Conservation (phyloP, 1,140 invertebrate genomes). For the Apolygus lucorum region DNA sequence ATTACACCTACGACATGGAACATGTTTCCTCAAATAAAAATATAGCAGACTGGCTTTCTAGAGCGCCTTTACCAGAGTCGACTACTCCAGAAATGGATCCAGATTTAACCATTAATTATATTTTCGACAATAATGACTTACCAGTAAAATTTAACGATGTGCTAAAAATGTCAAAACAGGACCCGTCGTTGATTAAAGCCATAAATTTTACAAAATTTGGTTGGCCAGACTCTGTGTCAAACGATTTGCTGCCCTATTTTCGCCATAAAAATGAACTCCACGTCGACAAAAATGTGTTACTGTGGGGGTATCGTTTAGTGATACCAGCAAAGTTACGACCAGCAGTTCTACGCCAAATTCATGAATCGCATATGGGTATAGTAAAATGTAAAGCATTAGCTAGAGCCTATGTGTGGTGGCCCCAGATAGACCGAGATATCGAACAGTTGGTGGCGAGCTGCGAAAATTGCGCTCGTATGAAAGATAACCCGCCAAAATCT, state of each 20-base stretch:
- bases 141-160: not conserved
- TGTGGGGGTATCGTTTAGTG: not conserved
- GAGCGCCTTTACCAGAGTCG: not conserved
- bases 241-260: too few species aligned
- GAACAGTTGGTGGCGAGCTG: not conserved
- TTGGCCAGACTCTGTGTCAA: too few species aligned
- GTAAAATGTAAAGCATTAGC: not conserved
- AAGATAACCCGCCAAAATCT: not conserved
- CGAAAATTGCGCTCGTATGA: not conserved
- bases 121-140: not conserved
- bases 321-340: not conserved
- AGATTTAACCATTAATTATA: not conserved
- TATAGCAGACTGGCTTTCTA: not conserved
- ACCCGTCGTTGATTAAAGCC: not conserved
- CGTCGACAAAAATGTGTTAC: too few species aligned
- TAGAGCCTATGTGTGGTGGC: not conserved
- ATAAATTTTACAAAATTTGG: not conserved
- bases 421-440: not conserved
- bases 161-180: not conserved
- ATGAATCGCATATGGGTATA: not conserved
- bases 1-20: slow-evolving; percentile 32
- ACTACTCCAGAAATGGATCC: not conserved
- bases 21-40: not conserved
- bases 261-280: too few species aligned
- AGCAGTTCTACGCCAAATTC: not conserved